A percentile compares a stretch with the other conserved stretches of the same genome.
phyloP scores from a whole-genome alignment of 2,888 invertebrate species.

The Ornithoptera priamus region DNA sequence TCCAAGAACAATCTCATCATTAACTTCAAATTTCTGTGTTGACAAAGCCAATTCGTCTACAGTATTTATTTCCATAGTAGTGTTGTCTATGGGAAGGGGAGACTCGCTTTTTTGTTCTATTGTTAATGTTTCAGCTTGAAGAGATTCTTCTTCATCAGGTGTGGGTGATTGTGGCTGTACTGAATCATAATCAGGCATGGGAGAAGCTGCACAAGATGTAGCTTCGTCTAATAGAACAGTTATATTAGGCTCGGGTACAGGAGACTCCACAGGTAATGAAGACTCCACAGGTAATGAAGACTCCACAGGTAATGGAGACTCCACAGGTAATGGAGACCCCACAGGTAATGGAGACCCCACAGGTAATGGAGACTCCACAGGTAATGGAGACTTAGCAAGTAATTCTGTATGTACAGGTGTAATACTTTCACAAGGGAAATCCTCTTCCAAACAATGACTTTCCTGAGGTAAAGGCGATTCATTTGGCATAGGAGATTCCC shows the following conservation, averaged over 20 bases:
- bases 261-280: conserved; percentile 13
- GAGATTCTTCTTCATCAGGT: conserved; percentile 9
- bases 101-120: conserved; percentile 10
- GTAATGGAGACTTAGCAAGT: conserved; percentile 35
- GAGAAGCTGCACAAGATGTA: conserved; percentile 6
- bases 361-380: neutral
- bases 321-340: conserved; percentile 34
- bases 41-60: conserved; percentile 3
- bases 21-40: conserved; percentile 4
- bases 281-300: conserved; percentile 30
- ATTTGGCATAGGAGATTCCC: conserved; percentile 37
- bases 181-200: conserved; percentile 3
- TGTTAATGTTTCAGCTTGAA: neutral
- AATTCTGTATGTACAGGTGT: conserved; percentile 39
- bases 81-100: conserved; percentile 8
- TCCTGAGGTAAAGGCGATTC: conserved; percentile 37
- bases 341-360: neutral
- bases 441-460: conserved; percentile 36
- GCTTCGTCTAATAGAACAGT: conserved; percentile 2
- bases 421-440: conserved; percentile 37
- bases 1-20: neutral
- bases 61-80: conserved; percentile 1
- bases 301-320: conserved; percentile 36
- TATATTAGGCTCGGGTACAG: conserved; percentile 3
- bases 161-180: conserved; percentile 8